Percentiles rank a stretch among this genome's conserved stretches.
These are phyloP conservation scores for Myotis findleyi DNA, from an alignment of 2,797 vertebrate species.

Conservation along the genomic window DNA sequence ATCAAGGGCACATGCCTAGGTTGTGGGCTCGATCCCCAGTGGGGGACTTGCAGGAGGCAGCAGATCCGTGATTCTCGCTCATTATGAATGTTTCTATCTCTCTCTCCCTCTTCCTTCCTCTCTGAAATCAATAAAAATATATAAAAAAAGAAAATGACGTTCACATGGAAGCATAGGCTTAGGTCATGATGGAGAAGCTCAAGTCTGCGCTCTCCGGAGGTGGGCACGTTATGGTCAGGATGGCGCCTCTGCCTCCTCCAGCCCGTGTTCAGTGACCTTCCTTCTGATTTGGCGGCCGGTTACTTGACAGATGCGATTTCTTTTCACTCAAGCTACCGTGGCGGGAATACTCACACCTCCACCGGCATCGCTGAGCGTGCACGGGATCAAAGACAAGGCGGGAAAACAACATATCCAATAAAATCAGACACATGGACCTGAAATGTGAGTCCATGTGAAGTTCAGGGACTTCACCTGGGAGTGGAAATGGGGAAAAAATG, in stretches of 20 bases:
- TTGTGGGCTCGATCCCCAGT: too few species aligned
- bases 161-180: not conserved
- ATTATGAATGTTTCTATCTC: too few species aligned
- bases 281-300: not conserved
- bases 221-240: not conserved
- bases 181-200: not conserved
- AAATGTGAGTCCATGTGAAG: not conserved
- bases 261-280: not conserved
- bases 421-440: not conserved
- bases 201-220: not conserved
- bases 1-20: fast-evolving
- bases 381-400: not conserved
- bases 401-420: not conserved
- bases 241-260: not conserved
- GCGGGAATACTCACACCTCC: not conserved
- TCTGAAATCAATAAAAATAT: too few species aligned
- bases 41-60: too few species aligned
- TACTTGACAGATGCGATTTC: not conserved
- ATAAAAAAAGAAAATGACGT: not conserved
- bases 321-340: constrained; percentile 13
- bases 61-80: too few species aligned
- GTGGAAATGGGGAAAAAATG: not conserved
- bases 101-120: too few species aligned
- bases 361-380: not conserved
- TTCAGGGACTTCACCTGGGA: not conserved